Percentiles rank a stretch among this genome's conserved stretches.
phyloP scores from a whole-genome alignment of 2,113 vertebrate genomes.

The Syngnathus scovelli region DNA sequence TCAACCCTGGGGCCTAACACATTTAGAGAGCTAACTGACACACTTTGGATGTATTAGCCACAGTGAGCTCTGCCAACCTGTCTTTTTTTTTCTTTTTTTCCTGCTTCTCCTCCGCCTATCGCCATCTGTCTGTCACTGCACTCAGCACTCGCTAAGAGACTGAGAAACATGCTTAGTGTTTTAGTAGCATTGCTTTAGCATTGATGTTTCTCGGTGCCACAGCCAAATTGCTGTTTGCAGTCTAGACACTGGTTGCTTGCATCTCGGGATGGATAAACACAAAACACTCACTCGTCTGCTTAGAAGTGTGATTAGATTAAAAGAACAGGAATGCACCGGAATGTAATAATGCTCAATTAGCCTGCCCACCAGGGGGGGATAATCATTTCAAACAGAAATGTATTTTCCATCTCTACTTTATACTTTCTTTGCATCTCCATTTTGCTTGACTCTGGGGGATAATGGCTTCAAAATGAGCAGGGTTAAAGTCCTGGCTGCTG shows the following conservation, averaged over 20 bases:
- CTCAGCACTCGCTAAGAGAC: constrained; percentile 30
- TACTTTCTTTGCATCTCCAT: constrained; percentile 58
- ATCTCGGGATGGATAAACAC: constrained; percentile 65
- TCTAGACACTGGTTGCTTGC: constrained; percentile 69
- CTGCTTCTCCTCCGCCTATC: constrained; percentile 38
- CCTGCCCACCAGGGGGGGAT: constrained; percentile 57
- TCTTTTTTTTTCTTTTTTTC: constrained; percentile 35
- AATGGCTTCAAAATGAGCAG: constrained; percentile 37
- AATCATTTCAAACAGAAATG: constrained; percentile 70
- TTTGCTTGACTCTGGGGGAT: constrained; percentile 43
- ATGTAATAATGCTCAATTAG: constrained; percentile 76
- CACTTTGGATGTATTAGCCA: constrained; percentile 71
- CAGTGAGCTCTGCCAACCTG: constrained; percentile 58
- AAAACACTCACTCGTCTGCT: constrained; percentile 52
- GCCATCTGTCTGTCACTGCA: constrained; percentile 51
- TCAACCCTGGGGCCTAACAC: constrained; percentile 60
- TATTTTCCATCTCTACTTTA: constrained; percentile 68
- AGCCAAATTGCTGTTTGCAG: constrained; percentile 64
- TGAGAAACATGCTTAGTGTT: constrained; percentile 55
- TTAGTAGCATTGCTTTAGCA: constrained; percentile 72
- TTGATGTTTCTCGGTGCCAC: constrained; percentile 59
- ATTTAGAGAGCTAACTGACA: constrained; percentile 72
- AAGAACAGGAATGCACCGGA: constrained; percentile 61
- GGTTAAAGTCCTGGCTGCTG: constrained; percentile 51
- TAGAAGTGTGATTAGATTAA: constrained; percentile 75